Evolutionary conservation across 2,797 vertebrate genomes (phyloP), one percentile per base, ranked within the genome.

Genomic region (Alexandromys oeconomus): DNA sequence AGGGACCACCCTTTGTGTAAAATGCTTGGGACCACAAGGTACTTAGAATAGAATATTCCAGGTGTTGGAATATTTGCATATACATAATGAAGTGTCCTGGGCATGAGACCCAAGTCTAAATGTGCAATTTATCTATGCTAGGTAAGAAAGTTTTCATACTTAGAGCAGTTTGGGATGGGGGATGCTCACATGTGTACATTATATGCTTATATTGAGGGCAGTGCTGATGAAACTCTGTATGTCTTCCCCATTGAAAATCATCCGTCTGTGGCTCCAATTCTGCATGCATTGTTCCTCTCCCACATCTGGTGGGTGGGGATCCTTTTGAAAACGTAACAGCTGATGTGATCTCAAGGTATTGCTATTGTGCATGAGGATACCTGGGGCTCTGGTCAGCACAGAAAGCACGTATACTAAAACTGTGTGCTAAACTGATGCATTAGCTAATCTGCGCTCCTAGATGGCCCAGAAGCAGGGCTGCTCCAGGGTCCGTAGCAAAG

Each of bases 331-430:
- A 59, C 19, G 4, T 27, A 65, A 63, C 71, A 59, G 54, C 46
- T 61, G 48, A 23, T 19, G 29, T 0, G 7, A 25, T 23, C 57
- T 46, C 48, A 73, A 12, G 19, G 80, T 34, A 0, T 27, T 25
- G 19, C 29, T 27, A 1, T 9, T 9, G 6, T 25, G 27, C 8
- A 0, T 1, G 37, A 25, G 27, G 59, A 11, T 2, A 1, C 65
- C 61, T 9, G 40, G 54, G 11, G 1, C 0, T 12, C 46, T 29
- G 1, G 1, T 23, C 4, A 7, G 46, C 37, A 4, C 0, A 1
- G 21, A 40, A 8, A n/a, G 37, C 13, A 13, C 11, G 4, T 2
- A 40, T 25, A 13, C 73, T 48, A 48, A 48, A 48, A 48, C 48
- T 0, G 2, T 1, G 3, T 51, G 31, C 6, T 1, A 0, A 71